Evolutionary conservation across 1,140 invertebrate species (phyloP).

Genomic region (Mya arenaria): DNA sequence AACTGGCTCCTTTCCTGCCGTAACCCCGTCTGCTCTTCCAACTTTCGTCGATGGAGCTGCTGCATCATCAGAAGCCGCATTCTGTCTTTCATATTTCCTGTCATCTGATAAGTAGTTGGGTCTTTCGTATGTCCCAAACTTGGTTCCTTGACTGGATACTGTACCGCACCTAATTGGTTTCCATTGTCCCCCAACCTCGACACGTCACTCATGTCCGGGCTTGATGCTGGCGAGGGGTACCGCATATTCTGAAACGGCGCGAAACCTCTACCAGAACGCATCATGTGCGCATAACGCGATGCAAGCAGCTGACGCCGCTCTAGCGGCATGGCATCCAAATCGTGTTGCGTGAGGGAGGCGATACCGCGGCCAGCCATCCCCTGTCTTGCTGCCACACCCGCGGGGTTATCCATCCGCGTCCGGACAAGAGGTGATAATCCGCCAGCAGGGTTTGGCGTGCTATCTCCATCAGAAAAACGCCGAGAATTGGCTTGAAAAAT

Average conservation of each 20-base stretch:
- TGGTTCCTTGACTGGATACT: too few relatives aligned
- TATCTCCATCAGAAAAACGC: too few relatives aligned
- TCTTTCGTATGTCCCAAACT: too few relatives aligned
- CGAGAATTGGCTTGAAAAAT: too few relatives aligned
- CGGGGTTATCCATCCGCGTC: background rate
- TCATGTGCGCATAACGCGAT: background rate
- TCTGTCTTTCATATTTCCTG: background rate
- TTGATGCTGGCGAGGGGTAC: background rate
- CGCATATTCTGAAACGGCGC: background rate
- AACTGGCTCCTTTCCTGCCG: background rate
- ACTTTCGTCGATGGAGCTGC: background rate
- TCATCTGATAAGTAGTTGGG: background rate
- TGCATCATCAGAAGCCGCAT: background rate
- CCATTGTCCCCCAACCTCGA: background rate
- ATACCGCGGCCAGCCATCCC: background rate
- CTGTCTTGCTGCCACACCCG: background rate
- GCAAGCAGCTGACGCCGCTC: background rate
- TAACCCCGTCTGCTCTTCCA: background rate
- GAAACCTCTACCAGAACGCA: background rate
- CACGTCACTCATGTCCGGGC: background rate
- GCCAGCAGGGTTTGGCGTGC: too few relatives aligned
- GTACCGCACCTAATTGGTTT: too few relatives aligned
- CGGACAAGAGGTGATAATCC: background rate
- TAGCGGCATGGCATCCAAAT: background rate
- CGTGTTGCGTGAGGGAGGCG: background rate